These are phyloP conservation scores for Seriola dumerili DNA, from an alignment of 2,113 vertebrate genomes.

Conservation along the genomic window DNA sequence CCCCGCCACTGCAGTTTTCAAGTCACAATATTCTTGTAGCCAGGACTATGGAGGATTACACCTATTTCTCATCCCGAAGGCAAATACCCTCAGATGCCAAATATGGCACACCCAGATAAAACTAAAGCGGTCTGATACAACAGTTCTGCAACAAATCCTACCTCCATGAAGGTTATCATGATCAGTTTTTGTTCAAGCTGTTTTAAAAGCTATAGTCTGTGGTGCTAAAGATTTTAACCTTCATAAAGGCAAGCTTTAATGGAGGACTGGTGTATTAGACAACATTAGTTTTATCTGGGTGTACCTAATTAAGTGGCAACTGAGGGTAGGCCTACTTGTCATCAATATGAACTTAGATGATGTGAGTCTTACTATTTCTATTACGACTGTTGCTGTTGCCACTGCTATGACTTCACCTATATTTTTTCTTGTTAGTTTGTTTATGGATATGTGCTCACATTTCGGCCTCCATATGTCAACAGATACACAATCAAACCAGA, in stretches of 20 bases:
- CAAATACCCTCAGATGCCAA: background rate
- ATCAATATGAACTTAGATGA: background rate
- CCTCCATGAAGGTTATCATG: background rate
- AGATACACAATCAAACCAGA: background rate
- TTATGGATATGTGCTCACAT: background rate
- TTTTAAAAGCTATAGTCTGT: background rate
- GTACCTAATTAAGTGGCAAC: background rate
- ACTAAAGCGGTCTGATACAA: background rate
- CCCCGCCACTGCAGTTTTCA: background rate
- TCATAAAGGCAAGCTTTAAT: background rate
- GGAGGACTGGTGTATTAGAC: background rate
- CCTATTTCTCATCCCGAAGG: background rate
- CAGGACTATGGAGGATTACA: background rate
- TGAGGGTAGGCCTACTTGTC: background rate
- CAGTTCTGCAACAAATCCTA: background rate
- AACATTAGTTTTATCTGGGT: background rate
- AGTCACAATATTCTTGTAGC: background rate
- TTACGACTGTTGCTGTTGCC: no score
- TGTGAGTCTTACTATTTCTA: no score
- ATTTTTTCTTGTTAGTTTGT: background rate
- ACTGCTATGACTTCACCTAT: background rate
- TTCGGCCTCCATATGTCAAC: background rate
- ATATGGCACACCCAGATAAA: background rate
- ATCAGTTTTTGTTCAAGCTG: background rate
- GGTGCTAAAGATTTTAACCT: no score